phyloP scores from a whole-genome alignment of 2,113 vertebrate species.

The Pseudorasbora parva region DNA sequence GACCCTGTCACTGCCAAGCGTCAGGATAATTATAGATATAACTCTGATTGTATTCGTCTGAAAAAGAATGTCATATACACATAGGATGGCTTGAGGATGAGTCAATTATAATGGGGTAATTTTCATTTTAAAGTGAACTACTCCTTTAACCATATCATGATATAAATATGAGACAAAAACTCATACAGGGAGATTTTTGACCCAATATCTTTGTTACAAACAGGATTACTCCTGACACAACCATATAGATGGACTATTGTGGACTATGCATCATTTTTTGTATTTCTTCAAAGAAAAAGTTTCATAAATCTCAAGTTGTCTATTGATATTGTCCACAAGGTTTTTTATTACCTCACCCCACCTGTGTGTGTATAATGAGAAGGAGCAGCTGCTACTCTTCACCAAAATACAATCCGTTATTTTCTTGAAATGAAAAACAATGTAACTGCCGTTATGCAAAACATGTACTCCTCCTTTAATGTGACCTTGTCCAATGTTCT shows the following conservation, averaged over 20 bases:
- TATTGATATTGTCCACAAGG: neutral
- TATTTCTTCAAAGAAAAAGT: neutral
- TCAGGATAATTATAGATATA: too few relatives aligned
- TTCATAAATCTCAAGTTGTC: neutral
- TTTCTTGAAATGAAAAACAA: conserved; percentile 13
- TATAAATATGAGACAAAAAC: too few relatives aligned
- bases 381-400: neutral
- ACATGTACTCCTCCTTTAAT: neutral
- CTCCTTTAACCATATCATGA: too few relatives aligned
- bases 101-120: too few relatives aligned
- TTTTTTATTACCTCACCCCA: neutral
- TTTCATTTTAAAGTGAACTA: too few relatives aligned
- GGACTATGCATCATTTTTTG: neutral
- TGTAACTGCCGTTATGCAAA: neutral
- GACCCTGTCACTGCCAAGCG: too few relatives aligned
- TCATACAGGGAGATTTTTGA: too few relatives aligned
- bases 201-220: too few relatives aligned
- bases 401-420: neutral
- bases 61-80: too few relatives aligned
- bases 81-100: too few relatives aligned
- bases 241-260: neutral
- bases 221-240: neutral
- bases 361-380: neutral
- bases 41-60: too few relatives aligned
- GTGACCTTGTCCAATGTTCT: neutral